Percentiles rank a stretch among this genome's conserved stretches.
phyloP scores from a whole-genome alignment of 2,797 vertebrate genomes.

The Pygocentrus nattereri region DNA sequence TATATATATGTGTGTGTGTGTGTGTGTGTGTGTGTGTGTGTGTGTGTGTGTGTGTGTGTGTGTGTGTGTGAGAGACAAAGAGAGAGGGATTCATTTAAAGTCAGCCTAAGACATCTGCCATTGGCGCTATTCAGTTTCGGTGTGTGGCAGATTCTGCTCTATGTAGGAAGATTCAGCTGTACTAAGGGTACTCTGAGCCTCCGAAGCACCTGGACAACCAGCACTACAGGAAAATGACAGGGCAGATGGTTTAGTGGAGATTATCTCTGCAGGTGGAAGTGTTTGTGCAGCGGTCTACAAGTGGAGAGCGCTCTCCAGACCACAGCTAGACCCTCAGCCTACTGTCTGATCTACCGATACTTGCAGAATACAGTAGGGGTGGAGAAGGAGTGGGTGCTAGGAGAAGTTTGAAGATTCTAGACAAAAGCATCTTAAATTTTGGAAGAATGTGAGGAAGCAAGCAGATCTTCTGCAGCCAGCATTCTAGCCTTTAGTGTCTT shows the following conservation, averaged over 20 bases:
- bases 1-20: too few relatives aligned
- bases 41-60: too few relatives aligned
- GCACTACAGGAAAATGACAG: conserved; percentile 60
- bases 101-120: background rate
- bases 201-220: conserved; percentile 13
- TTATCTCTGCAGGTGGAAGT: conserved; percentile 83
- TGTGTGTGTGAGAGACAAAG: too few relatives aligned
- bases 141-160: background rate
- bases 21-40: too few relatives aligned
- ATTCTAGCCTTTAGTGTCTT: conserved; percentile 1
- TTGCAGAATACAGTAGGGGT: background rate
- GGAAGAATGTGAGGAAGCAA: conserved; percentile 20
- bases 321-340: conserved; percentile 54
- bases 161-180: background rate
- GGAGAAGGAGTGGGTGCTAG: background rate
- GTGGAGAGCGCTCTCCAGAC: conserved; percentile 72
- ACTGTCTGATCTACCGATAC: conserved; percentile 36
- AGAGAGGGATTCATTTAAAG: too few relatives aligned
- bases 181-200: background rate
- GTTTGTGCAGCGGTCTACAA: conserved; percentile 69
- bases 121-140: background rate
- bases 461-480: background rate
- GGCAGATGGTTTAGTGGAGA: conserved; percentile 87
- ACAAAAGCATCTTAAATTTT: conserved; percentile 14
- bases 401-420: conserved; percentile 4